These are phyloP conservation scores for Karalla daura DNA, from an alignment of 2,797 vertebrate genomes.

Conservation along the genomic window DNA sequence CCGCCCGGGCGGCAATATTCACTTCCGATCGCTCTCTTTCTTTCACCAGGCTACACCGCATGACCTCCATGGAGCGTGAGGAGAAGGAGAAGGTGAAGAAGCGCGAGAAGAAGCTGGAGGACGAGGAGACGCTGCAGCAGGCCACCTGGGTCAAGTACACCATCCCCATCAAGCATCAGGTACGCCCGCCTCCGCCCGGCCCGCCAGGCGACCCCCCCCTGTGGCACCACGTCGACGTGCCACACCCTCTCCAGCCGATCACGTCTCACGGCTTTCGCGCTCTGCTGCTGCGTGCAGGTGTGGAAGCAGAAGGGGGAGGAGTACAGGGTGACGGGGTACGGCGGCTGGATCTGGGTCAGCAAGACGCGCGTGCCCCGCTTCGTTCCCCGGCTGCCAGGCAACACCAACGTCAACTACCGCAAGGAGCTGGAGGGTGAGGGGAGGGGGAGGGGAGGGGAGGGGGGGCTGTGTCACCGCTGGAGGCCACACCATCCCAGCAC, in stretches of 20 bases:
- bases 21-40: neutral
- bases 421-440: constrained; percentile 88
- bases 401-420: constrained; percentile 96
- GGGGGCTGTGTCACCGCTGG: no score
- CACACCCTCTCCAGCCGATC: no score
- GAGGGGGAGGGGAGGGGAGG: no score
- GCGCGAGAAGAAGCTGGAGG: constrained; percentile 96
- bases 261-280: no score
- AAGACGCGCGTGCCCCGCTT: constrained; percentile 95
- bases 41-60: constrained; percentile 89
- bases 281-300: no score
- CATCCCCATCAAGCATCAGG: constrained; percentile 98
- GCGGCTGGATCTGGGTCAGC: constrained; percentile 98
- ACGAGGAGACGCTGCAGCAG: constrained; percentile 97
- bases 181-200: constrained; percentile 52
- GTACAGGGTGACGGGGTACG: constrained; percentile 97
- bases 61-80: constrained; percentile 97
- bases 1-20: no score
- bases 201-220: neutral
- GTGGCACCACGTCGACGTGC: no score
- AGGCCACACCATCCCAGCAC: no score
- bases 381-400: constrained; percentile 93
- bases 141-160: constrained; percentile 99
- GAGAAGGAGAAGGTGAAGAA: constrained; percentile 98
- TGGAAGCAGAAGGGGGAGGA: constrained; percentile 99